Base-by-base conservation (phyloP, 2,888 invertebrate genomes). In the Linyphia triangularis region DNA sequence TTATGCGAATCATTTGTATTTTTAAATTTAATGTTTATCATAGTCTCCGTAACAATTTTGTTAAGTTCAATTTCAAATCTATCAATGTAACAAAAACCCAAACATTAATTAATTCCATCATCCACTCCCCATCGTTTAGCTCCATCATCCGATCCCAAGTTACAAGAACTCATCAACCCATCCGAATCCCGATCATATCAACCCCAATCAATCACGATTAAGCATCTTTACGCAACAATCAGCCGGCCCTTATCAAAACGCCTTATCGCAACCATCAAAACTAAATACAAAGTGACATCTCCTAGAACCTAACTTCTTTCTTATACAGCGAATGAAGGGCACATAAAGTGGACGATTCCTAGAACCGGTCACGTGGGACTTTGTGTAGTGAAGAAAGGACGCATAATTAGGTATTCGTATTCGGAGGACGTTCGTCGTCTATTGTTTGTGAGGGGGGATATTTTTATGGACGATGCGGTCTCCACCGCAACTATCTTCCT, bases 401-500 rank as follows among this genome's bases (percentile, higher is more conserved):
- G 67, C 75, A 81, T 88, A 88, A 88, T 88, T 81, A 88, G 86
- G 69, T 88, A 81, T 88, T 88, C 86, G 86, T 88, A 88, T 88
- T 88, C 86, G 65, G 57, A 28, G 81, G 61, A 63, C 86, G 86
- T 88, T 67, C 86, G 59, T 69, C 67, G 86, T 67, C 81, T 81
- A 88, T 88, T 88, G 86, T 88, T 82, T 81, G 86, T 81, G 57
- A 72, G 73, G 86, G 86, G 75, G 79, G 37, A 75, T 51, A 81
- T 88, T 88, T 88, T 88, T 88, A 88, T 81, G 86, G 86, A 81
- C 67, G 51, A 61, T 88, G 86, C 40, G 86, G 86, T 88, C 75
- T 63, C 61, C 86, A 73, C 86, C 79, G 6, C 63, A 16, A 0
- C 59, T 22, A 9, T 22, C 19, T 24, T 24, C 69, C 81, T 37